Evolutionary conservation across 30 jellyfish, hydroid and myxozoan genomes (phyloP), one percentile per base, ranked within the genome.

Genomic region (Aurelia sp.): DNA sequence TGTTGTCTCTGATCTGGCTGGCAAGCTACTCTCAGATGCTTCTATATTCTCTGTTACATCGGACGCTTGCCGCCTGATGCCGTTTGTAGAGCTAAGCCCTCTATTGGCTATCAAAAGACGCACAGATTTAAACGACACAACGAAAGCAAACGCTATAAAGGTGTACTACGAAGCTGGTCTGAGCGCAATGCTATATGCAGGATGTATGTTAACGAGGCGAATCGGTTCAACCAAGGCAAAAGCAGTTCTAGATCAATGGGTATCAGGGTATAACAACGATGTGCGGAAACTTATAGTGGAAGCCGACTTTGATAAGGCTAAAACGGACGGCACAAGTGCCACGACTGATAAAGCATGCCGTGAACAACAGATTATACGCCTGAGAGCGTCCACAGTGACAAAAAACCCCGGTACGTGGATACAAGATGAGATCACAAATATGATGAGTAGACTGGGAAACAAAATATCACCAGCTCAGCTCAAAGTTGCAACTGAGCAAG

Each of bases 1-100:
- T 59, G 24, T 59, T 21, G 69, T 59, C 69, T 7, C 24, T 7
- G 69, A 59, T 11, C 69, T 59, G 69, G 69, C 24, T 2, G 38
- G 13, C 10, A 59, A 59, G 33, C 69, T 59, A 59, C 33, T 18
- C 33, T 21, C 69, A 5, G 13, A 13, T 44, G 15, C 55, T 59
- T 15, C 13, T 12, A 13, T 8, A 4, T 59, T 59, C 10, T 18
- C 24, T 0, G 69, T 3, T 59, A 13, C 24, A 2, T 5, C 55
- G 7, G 53, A 33, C 5, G 81, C 89, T 9, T 78, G 89, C 40
- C 50, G 63, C 18, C 64, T 78, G 52, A 78, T 78, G 89, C 89
- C 89, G 31, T 78, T 19, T 68, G 89, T 78, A 3, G 89, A 78
- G 41, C 74, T 78, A 18, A 78, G 89, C 40, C 89, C 89, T 11